Evolutionary conservation across 1,140 invertebrate genomes (phyloP), one percentile per base, ranked within the genome.

Genomic region (Zophobas morio): DNA sequence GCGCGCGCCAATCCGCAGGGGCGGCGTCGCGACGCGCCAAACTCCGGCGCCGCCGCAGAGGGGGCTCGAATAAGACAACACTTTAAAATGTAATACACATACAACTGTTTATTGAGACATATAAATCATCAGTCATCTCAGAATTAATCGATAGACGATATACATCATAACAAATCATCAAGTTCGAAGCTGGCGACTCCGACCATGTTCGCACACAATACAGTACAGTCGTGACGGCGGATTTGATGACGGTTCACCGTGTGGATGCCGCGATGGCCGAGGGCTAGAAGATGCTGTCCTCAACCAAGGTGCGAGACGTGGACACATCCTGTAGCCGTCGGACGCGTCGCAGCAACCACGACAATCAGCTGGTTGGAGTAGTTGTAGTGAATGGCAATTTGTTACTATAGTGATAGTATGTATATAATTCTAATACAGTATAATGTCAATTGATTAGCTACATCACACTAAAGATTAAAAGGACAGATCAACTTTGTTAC

Each of bases 31-130:
- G 76, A 74, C 79, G 79, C 83, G 51, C 37, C 78, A 37, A 56
- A 46, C 53, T 6, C 51, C 76, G 8, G 49, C 81, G 80, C 54
- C 81, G 82, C 79, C 82, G 37, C n/a, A 20, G 66, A 79, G 66
- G 39, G 36, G 39, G 36, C 37, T 70, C 70, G 84, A 86, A 85
- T 78, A 84, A 76, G 71, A 56, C 79, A 5, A 73, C 56, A 82
- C 86, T 88, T 88, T 88, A 87, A 89, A 89, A 89, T 88, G 88
- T 89, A 89, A 89, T 89, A 89, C 90, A 90, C 89, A 91, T 90
- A 91, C 89, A 91, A 91, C 89, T 90, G 89, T 90, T 91, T 91
- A 90, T 90, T 91, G 88, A 90, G 89, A 90, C 89, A 90, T 90
- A 88, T 89, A 83, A 84, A 86, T 85, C 85, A 86, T 85, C 84